Conservation (phyloP, 1,140 invertebrate species). For the Armadillidium nasatum region DNA sequence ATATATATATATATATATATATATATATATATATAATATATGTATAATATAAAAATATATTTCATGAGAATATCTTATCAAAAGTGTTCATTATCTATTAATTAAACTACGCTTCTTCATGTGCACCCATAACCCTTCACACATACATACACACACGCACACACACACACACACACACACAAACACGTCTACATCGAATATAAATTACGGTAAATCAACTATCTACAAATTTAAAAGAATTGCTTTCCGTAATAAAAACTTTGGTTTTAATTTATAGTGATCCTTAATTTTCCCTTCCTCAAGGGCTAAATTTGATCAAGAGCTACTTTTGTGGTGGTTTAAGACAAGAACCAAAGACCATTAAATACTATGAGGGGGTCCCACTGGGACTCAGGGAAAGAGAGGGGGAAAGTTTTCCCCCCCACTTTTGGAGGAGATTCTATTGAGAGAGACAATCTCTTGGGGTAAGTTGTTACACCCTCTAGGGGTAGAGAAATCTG, state of each 20-base stretch:
- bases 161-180: neutral
- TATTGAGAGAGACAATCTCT: neutral
- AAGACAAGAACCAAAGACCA: neutral
- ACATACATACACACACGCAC: neutral
- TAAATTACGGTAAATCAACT: neutral
- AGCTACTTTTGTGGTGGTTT: neutral
- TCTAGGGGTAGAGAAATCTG: neutral
- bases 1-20: too few relatives aligned
- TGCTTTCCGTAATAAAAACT: neutral
- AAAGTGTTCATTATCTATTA: too few relatives aligned
- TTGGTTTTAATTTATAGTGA: conserved; percentile 3
- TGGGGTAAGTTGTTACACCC: neutral
- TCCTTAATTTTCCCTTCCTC: neutral
- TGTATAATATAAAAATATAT: too few relatives aligned
- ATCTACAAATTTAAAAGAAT: neutral
- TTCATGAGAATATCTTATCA: too few relatives aligned
- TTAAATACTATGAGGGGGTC: neutral
- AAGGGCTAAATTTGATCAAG: neutral
- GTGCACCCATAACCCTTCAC: neutral
- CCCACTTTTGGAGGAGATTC: neutral
- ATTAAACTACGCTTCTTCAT: neutral
- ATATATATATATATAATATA: too few relatives aligned
- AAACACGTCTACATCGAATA: neutral
- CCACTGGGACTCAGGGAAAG: neutral
- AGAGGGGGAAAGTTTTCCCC: neutral